These are phyloP conservation scores for Apocrypta bakeri DNA, from an alignment of 1,140 invertebrate genomes.

Conservation along the genomic window DNA sequence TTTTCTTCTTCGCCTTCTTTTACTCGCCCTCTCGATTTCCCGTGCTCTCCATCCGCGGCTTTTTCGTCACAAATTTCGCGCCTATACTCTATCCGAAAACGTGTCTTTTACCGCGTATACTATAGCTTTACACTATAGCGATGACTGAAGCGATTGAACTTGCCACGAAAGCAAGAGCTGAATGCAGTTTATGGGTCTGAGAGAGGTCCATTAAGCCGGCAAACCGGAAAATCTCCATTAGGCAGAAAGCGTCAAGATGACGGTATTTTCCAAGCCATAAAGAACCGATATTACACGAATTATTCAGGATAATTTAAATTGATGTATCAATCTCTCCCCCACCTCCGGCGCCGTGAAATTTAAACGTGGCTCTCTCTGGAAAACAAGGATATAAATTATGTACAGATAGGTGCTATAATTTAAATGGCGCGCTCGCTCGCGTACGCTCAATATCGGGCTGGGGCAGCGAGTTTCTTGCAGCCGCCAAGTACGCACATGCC, in stretches of 20 bases:
- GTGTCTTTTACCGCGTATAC: neutral
- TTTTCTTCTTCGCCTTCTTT: neutral
- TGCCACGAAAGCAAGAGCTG: neutral
- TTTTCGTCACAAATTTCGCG: neutral
- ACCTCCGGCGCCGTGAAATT: neutral
- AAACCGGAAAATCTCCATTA: constrained; percentile 28
- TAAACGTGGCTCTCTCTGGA: constrained; percentile 50
- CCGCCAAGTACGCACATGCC: constrained; percentile 51
- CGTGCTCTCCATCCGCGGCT: neutral
- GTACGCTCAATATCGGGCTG: constrained; percentile 63
- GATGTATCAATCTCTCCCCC: constrained; percentile 67
- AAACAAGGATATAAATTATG: constrained; percentile 74
- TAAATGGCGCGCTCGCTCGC: constrained; percentile 62
- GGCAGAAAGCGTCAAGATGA: constrained; percentile 53
- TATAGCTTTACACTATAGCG: too few species aligned
- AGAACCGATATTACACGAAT: constrained; percentile 72
- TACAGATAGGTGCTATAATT: constrained; percentile 73
- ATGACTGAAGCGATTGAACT: too few species aligned
- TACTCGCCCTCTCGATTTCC: constrained; percentile 16
- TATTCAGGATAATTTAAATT: constrained; percentile 75
- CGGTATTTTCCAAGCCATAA: constrained; percentile 72
- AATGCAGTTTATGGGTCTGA: too few species aligned
- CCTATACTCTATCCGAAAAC: neutral
- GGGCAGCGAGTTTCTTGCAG: constrained; percentile 46
- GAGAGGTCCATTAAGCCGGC: constrained; percentile 39